Base-by-base conservation (phyloP, 1,140 invertebrate genomes). In the Colletes latitarsis region DNA sequence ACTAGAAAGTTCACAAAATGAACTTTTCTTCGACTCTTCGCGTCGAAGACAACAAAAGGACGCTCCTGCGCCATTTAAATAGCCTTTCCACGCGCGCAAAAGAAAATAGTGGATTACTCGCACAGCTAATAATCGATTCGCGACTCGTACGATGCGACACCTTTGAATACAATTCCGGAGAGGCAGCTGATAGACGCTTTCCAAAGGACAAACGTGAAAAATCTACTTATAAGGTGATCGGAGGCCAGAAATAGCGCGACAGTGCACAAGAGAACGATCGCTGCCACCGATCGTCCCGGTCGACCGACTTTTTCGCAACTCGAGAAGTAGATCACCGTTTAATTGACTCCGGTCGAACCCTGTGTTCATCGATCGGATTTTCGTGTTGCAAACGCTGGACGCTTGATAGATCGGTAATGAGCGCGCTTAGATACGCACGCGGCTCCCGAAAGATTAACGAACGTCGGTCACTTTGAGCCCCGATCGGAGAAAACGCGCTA, bases 241-340 rank as follows among this genome's bases (percentile, higher is more conserved):
- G 64, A 6, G 43, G 1, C 1, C 43, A 19, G 43, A 67, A 67
- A 67, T 19, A 66, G 43, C 43, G n/a, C 19, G n/a, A 21, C 3
- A 21, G 64, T 21, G 10, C 15, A 43, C n/a, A 15, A 8, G 30
- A 62, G 69, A 82, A 68, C 62, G 63, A 46, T 53, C 15, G 57
- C 30, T 41, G 67, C 67, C 75, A 63, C 41, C 57, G 75, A 70
- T 73, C 63, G 43, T 46, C 9, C 43, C 43, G 9, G 43, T 60
- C 58, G 64, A 67, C 52, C 78, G 73, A 71, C 53, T 81, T 84
- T 85, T 85, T 85, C 66, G 6, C 46, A 4, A 15, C 14, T 12
- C 21, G 12, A 49, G 82, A 86, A 84, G 82, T 86, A 84, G 82
- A 86, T 86, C 85, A 85, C 52, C 57, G 71, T 75, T 72, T 85